These are phyloP conservation scores for Cardinalis cardinalis DNA, from an alignment of 2,113 vertebrate genomes.

Conservation along the genomic window DNA sequence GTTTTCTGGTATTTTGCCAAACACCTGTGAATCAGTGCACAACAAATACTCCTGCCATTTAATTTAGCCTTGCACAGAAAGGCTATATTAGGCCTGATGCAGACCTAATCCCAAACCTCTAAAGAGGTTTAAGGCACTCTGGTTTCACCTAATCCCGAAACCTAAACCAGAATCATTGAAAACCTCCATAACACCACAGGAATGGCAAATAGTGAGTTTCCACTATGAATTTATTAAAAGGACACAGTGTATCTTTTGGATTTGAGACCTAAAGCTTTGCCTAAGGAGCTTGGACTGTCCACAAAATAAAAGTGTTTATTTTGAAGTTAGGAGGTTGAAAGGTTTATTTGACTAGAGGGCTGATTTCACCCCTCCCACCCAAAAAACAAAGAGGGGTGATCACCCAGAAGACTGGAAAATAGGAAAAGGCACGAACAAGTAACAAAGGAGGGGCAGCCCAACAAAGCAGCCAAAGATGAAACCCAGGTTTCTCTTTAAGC, in stretches of 20 bases:
- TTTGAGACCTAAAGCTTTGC: slow-evolving; percentile 71
- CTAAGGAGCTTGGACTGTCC: slow-evolving; percentile 52
- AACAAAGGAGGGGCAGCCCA: not conserved
- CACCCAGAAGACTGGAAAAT: not conserved
- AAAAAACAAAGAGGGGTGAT: not conserved
- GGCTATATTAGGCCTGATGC: slow-evolving; percentile 72
- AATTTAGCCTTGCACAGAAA: slow-evolving; percentile 75
- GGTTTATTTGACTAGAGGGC: slow-evolving; percentile 45
- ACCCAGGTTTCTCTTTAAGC: not conserved
- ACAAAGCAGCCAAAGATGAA: not conserved
- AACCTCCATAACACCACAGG: slow-evolving; percentile 75
- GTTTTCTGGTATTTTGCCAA: slow-evolving; percentile 71
- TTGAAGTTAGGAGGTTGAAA: slow-evolving; percentile 49
- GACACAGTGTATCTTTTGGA: slow-evolving; percentile 82
- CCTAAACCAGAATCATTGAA: slow-evolving; percentile 84
- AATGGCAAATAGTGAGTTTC: slow-evolving; percentile 85
- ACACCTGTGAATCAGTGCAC: slow-evolving; percentile 74
- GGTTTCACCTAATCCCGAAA: slow-evolving; percentile 98
- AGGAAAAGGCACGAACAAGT: not conserved
- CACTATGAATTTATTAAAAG: slow-evolving; percentile 81
- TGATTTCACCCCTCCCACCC: not conserved
- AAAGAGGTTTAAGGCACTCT: slow-evolving; percentile 92
- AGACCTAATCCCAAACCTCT: slow-evolving; percentile 86
- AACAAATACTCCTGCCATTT: slow-evolving; percentile 78
- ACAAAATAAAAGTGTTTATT: slow-evolving; percentile 66